phyloP scores from a whole-genome alignment of 2,888 invertebrate genomes.

The Argyresthia goedartella region DNA sequence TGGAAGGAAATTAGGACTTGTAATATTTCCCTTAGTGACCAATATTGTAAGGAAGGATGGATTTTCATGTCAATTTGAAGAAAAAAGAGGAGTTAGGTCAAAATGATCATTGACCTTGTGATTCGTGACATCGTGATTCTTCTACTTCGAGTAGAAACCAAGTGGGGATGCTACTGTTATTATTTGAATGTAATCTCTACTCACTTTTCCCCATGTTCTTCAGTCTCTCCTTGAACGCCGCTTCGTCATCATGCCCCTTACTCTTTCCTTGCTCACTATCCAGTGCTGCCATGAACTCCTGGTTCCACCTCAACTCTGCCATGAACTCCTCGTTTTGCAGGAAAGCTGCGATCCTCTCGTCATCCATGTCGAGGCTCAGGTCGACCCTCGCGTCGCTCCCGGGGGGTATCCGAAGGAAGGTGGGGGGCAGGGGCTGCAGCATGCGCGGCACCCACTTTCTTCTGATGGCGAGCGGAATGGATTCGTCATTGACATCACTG shows the following conservation, averaged over 20 bases:
- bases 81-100: too few relatives aligned
- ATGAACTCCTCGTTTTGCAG: constrained; percentile 93
- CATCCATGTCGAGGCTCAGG: constrained; percentile 77
- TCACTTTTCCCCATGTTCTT: constrained; percentile 86
- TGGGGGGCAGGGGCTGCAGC: constrained; percentile 81
- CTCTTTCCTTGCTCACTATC: constrained; percentile 78
- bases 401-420: constrained; percentile 78
- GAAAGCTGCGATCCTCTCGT: constrained; percentile 87
- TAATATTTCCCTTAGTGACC: too few relatives aligned
- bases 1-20: constrained; percentile 29
- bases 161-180: too few relatives aligned
- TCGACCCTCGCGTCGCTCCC: constrained; percentile 59
- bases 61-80: too few relatives aligned
- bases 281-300: constrained; percentile 87
- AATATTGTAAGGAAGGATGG: too few relatives aligned
- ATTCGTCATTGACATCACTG: constrained; percentile 55
- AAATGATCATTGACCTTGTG: too few relatives aligned
- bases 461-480: constrained; percentile 51
- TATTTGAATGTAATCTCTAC: constrained; percentile 17
- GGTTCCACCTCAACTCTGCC: constrained; percentile 86
- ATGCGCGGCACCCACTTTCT: constrained; percentile 85
- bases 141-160: too few relatives aligned
- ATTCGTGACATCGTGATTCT: too few relatives aligned
- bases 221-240: constrained; percentile 82
- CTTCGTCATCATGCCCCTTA: constrained; percentile 73